Conservation (phyloP, 2,797 vertebrate species). For the Crocidura indochinensis region DNA sequence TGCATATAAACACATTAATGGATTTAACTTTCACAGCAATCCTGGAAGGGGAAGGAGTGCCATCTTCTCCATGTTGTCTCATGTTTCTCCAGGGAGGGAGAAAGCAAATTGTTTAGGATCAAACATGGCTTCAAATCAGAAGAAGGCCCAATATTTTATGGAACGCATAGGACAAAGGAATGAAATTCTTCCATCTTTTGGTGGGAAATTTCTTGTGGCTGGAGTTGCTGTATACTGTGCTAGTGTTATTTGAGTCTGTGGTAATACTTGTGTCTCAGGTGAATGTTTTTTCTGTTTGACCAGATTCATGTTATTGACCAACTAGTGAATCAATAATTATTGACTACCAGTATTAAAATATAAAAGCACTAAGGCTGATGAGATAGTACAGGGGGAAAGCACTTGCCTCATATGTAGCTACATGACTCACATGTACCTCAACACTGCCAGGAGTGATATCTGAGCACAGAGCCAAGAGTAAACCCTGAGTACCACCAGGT, state of each 20-base stretch:
- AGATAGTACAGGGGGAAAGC: too few species aligned
- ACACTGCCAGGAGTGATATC: too few species aligned
- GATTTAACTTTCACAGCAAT: slow-evolving; percentile 57
- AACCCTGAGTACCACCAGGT: too few species aligned
- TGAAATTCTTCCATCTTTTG: background rate
- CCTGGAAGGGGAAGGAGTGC: slow-evolving; percentile 27
- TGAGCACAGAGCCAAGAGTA: too few species aligned
- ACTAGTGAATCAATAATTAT: background rate
- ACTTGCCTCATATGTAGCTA: too few species aligned
- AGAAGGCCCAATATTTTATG: background rate
- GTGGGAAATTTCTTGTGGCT: background rate
- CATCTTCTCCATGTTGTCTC: slow-evolving; percentile 23
- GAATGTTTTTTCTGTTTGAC: slow-evolving; percentile 6
- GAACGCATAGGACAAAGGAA: background rate
- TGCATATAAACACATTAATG: slow-evolving; percentile 44
- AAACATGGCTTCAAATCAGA: slow-evolving; percentile 36
- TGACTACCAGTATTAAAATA: too few species aligned
- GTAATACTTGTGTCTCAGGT: background rate
- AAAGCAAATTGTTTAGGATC: slow-evolving; percentile 37
- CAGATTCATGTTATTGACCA: background rate
- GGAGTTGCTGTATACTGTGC: background rate
- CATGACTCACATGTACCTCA: too few species aligned
- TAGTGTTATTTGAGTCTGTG: background rate
- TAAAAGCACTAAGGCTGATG: too few species aligned
- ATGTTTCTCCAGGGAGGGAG: background rate